Evolutionary conservation across 2,113 vertebrate genomes (phyloP), one percentile per base, ranked within the genome.

Genomic region (Gymnogyps californianus): DNA sequence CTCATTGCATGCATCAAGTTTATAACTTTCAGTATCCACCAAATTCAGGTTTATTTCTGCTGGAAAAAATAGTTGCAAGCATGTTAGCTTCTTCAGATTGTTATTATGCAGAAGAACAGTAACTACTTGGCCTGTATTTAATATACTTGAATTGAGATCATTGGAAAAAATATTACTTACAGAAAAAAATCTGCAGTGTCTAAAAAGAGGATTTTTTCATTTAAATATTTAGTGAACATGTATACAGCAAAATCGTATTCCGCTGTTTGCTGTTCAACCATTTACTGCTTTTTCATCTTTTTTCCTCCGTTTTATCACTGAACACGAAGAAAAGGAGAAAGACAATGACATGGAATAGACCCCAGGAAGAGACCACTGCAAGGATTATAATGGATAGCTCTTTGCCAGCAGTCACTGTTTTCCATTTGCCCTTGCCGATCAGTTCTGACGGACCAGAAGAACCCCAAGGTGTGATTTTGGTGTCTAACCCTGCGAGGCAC

Each of bases 301-400:
- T 47, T 12, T 8, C 42, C 29, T n/a, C 54, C 2, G 0, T 74
- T 69, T 83, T 47, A 17, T 31, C 55, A 25, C 19, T 13, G 32
- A 69, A 42, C 0, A 0, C 7, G 31, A 80, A 46, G 51, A 90
- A n/a, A 0, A 47, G 38, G 66, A 75, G 61, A 54, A 58, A 72
- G 19, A 28, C 58, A 66, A 15, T 5, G 7, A 61, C 22, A 18
- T 0, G 0, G 32, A 52, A 36, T 1, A 47, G 52, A 32, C 10
- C n/a, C 32, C 64, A 38, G n/a, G 31, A 49, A 47, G 52, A 66
- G 77, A 49, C 42, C 26, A 26, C 64, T 44, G 46, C 57, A 52
- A 25, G 44, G 36, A 21, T 18, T 25, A 32, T 6, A 28, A 13
- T 0, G 3, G 8, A 10, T 9, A 34, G 58, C 65, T 49, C 61